Evolutionary conservation across 2,888 invertebrate genomes (phyloP).

Genomic region (Pyrrhosoma nymphula): DNA sequence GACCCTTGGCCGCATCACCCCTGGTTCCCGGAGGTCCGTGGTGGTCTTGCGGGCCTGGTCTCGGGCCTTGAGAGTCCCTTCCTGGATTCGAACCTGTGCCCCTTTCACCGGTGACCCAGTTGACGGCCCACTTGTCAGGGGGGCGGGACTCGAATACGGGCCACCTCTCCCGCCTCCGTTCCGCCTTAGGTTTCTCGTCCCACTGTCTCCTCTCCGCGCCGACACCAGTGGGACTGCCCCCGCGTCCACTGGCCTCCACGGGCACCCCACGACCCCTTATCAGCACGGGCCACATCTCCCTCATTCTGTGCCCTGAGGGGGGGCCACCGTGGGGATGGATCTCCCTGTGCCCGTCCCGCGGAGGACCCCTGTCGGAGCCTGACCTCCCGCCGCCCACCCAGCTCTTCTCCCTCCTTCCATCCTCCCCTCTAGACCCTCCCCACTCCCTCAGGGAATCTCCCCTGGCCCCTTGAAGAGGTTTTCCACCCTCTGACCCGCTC

Average conservation of each 20-base stretch:
- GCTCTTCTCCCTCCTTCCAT: background rate
- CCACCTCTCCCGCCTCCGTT: constrained; percentile 1
- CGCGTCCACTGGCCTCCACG: background rate
- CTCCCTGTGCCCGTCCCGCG: background rate
- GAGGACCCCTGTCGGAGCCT: background rate
- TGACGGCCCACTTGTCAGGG: constrained; percentile 32
- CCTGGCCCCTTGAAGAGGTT: background rate
- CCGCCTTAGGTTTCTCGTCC: background rate
- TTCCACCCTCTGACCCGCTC: background rate
- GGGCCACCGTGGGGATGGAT: background rate
- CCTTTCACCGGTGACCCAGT: background rate
- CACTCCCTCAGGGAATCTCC: background rate
- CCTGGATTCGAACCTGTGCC: background rate
- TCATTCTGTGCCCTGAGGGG: background rate
- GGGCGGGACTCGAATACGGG: background rate
- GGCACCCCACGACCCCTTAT: background rate
- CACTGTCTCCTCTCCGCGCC: background rate
- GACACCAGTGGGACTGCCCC: background rate
- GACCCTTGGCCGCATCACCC: background rate
- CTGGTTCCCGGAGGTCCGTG: background rate
- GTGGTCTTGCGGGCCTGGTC: background rate
- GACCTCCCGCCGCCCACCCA: background rate
- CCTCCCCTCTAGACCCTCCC: background rate
- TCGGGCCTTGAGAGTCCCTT: background rate
- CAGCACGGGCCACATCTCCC: background rate